Evolutionary conservation across 2,888 invertebrate genomes (phyloP).

Genomic region (Perizoma affinitatum): DNA sequence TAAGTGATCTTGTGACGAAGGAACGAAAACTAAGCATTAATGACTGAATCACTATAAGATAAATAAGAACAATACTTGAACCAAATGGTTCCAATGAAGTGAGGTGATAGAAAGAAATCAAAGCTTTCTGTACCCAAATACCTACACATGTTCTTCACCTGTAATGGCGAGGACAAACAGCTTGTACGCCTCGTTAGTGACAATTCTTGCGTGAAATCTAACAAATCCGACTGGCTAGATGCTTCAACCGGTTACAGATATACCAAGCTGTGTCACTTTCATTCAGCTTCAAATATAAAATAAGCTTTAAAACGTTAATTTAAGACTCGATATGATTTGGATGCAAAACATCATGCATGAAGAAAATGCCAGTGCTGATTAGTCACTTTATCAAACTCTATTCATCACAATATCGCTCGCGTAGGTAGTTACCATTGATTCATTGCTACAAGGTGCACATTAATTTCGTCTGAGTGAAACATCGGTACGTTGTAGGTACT

Average conservation of each 20-base stretch:
- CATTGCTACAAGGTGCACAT: no score
- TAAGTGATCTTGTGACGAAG: no score
- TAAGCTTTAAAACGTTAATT: neutral
- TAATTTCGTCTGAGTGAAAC: conserved; percentile 5
- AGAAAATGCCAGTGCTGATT: neutral
- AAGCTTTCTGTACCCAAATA: conserved; percentile 23
- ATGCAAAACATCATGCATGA: neutral
- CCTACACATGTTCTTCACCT: conserved; percentile 30
- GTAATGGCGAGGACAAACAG: conserved; percentile 34
- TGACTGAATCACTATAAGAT: neutral
- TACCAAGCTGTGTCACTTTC: conserved; percentile 22
- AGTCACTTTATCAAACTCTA: neutral
- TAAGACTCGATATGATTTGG: neutral
- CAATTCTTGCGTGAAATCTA: conserved; percentile 66
- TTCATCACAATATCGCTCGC: neutral
- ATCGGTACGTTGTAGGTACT: neutral
- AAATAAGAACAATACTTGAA: conserved; percentile 13
- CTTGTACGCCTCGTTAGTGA: conserved; percentile 46
- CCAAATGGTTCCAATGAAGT: conserved; percentile 28
- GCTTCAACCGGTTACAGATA: conserved; percentile 47
- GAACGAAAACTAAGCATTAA: no score
- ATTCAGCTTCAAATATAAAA: neutral
- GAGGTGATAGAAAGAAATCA: conserved; percentile 27
- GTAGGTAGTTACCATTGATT: neutral
- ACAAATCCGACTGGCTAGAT: conserved; percentile 57